Conservation (phyloP, 2,888 invertebrate genomes). For the Melanargia galathea region DNA sequence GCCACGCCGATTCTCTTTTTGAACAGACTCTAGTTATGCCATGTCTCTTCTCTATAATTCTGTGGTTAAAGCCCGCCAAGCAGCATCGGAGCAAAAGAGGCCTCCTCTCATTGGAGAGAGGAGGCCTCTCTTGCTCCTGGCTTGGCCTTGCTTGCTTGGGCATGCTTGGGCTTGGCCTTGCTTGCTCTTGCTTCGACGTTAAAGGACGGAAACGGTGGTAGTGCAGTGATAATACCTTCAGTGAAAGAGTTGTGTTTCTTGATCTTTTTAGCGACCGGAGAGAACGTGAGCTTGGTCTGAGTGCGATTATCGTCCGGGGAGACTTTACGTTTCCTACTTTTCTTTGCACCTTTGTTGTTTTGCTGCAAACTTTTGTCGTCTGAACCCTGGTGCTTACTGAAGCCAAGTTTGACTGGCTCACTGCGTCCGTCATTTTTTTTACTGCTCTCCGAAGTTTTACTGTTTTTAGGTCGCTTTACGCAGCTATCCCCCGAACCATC, state of each 20-base stretch:
- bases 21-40: too few relatives aligned
- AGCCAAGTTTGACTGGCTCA: not conserved
- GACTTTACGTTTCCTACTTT: not conserved
- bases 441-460: not conserved
- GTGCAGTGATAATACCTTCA: too few relatives aligned
- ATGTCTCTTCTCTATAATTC: too few relatives aligned
- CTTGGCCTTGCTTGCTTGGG: too few relatives aligned
- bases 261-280: not conserved
- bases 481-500: not conserved
- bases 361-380: not conserved
- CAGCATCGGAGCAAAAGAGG: too few relatives aligned
- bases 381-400: not conserved
- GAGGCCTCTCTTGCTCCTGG: too few relatives aligned
- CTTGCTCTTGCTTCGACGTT: too few relatives aligned
- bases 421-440: not conserved
- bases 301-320: not conserved
- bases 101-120: too few relatives aligned
- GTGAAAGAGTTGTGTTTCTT: not conserved
- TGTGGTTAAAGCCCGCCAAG: too few relatives aligned
- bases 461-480: not conserved
- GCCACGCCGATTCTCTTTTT: too few relatives aligned
- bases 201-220: too few relatives aligned
- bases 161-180: too few relatives aligned
- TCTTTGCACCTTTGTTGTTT: not conserved
- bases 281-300: slow-evolving; percentile 1